Evolutionary conservation across 2,113 vertebrate species (phyloP).

Genomic region (Neolamprologus kungweensis): DNA sequence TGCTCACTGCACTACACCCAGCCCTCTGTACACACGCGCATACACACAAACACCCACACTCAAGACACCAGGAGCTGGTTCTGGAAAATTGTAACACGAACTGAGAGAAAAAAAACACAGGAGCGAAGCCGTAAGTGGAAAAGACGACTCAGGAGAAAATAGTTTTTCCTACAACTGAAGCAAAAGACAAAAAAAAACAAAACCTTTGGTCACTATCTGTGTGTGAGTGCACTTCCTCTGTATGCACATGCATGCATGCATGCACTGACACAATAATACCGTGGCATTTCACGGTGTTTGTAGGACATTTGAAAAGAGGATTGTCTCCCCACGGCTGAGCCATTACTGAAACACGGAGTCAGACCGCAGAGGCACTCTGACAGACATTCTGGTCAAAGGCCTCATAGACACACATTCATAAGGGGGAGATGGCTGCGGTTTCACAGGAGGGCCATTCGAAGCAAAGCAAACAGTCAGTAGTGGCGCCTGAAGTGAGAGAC

Average conservation of each 20-base stretch:
- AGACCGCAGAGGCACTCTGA: constrained; percentile 39
- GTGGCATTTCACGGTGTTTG: constrained; percentile 27
- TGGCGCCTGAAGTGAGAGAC: constrained; percentile 35
- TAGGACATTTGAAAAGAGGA: constrained; percentile 16
- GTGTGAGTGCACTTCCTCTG: neutral
- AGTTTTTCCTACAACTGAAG: constrained; percentile 20
- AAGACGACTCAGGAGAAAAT: constrained; percentile 54
- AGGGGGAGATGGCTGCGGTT: constrained; percentile 40
- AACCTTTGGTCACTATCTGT: neutral
- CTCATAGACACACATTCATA: constrained; percentile 26
- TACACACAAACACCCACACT: constrained; percentile 12
- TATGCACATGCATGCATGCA: constrained; percentile 15
- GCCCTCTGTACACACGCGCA: neutral
- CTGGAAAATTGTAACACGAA: constrained; percentile 62
- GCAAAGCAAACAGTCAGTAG: constrained; percentile 35
- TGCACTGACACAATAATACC: neutral
- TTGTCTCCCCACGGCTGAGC: constrained; percentile 17
- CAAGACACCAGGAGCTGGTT: constrained; percentile 22
- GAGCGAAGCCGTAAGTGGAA: constrained; percentile 53
- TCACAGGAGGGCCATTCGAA: constrained; percentile 11
- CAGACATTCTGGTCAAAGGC: neutral
- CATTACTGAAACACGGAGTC: constrained; percentile 47
- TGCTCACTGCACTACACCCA: constrained; percentile 14
- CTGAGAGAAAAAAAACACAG: constrained; percentile 13
- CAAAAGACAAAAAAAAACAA: neutral